These are phyloP conservation scores for Didymodactylos carnosus DNA, from an alignment of 2,888 invertebrate genomes.

Conservation along the genomic window DNA sequence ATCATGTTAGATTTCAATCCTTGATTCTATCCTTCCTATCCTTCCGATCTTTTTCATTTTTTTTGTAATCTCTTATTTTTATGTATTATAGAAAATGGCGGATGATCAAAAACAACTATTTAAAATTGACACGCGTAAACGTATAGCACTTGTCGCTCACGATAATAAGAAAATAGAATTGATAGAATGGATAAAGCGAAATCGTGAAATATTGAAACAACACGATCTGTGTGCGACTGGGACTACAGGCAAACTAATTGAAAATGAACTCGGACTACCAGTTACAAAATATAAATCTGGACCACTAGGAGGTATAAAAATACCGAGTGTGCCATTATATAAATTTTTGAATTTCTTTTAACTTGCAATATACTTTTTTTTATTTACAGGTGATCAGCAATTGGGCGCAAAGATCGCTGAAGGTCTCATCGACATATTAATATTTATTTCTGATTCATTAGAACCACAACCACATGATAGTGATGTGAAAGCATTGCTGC, in stretches of 20 bases:
- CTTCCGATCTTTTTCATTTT: too few relatives aligned
- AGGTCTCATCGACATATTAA: neutral
- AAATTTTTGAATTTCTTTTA: too few relatives aligned
- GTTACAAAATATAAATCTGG: neutral
- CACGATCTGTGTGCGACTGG: neutral
- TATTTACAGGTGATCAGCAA: conserved; percentile 1
- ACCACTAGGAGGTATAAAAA: too few relatives aligned
- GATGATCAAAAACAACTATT: too few relatives aligned
- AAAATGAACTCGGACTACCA: neutral
- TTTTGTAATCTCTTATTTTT: too few relatives aligned
- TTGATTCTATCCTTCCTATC: too few relatives aligned
- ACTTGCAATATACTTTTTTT: too few relatives aligned
- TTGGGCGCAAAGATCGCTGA: neutral
- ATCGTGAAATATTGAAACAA: neutral
- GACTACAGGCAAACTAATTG: neutral
- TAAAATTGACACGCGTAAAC: neutral
- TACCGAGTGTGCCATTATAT: too few relatives aligned
- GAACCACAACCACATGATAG: neutral
- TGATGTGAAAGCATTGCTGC: neutral
- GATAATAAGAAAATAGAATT: neutral
- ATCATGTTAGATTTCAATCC: too few relatives aligned
- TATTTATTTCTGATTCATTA: neutral
- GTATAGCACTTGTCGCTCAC: neutral
- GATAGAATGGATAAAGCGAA: neutral
- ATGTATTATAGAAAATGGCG: too few relatives aligned